Evolutionary conservation across 2,888 invertebrate genomes (phyloP), one percentile per base, ranked within the genome.

Genomic region (Antitype chi): DNA sequence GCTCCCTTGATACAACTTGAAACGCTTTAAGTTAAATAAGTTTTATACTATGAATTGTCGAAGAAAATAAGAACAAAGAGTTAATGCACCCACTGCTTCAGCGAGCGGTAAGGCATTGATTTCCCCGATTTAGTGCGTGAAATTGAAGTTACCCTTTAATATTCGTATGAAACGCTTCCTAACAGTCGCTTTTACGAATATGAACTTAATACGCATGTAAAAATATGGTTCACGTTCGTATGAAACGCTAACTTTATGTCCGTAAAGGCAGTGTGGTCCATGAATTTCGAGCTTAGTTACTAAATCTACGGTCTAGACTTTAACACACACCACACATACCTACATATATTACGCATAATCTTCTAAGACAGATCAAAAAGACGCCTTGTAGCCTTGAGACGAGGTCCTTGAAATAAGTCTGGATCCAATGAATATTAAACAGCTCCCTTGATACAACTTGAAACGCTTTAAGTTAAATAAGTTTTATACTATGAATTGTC

Each of bases 341-440:
- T 78, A 70, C n/a, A 72, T 74, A 47, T 63, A 63, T 75, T 74
- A 38, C 66, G 71, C 15, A 59, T 68, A 59, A 87, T 72, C 52
- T 84, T 38, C 28, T 55, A 63, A 84, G 20, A 52, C 2, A 59
- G 59, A 83, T 70, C 68, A 59, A 57, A 79, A 74, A 72, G 76
- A 53, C 25, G 17, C n/a, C n/a, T n/a, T n/a, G n/a, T 25, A 68
- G 47, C 85, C 88, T 87, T 86, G 85, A 80, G 88, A 85, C 86
- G 32, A 8, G 32, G 43, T 85, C 83, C 83, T 85, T 87, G 88
- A 71, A 76, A 77, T 75, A 63, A 60, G 85, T 87, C 85, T 85
- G 79, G 73, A 82, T 82, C 67, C 62, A 85, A 85, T 85, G 88
- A 87, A 85, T 85, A 85, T 87, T 87, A 81, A 85, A 85, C 64